These are phyloP conservation scores for Cydia fagiglandana DNA, from an alignment of 1,140 invertebrate species.

Conservation along the genomic window DNA sequence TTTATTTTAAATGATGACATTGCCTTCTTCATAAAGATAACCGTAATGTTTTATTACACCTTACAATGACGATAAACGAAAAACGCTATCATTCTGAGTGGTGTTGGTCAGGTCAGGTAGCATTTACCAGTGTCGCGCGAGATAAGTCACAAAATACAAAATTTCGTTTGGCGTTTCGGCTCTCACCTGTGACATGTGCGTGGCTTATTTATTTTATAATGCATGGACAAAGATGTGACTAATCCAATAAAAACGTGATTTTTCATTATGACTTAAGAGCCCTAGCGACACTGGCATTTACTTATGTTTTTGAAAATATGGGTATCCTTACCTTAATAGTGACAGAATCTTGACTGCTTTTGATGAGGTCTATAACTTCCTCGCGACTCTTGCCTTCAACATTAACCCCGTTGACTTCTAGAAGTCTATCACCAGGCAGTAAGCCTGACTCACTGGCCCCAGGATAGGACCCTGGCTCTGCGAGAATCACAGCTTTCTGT, in stretches of 20 bases:
- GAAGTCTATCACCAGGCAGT: conserved; percentile 93
- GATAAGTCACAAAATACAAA: no score
- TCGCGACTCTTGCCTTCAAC: conserved; percentile 93
- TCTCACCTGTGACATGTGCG: no score
- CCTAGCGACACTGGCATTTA: no score
- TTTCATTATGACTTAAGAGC: no score
- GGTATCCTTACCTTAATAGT: conserved; percentile 87
- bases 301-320: neutral
- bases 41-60: neutral
- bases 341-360: conserved; percentile 89
- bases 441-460: conserved; percentile 90
- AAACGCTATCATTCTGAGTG: no score
- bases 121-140: no score
- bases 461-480: conserved; percentile 92
- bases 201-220: no score
- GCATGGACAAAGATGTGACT: neutral
- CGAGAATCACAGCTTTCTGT: conserved; percentile 92
- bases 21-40: neutral
- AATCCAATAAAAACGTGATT: no score
- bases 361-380: conserved; percentile 96
- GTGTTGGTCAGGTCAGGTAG: no score
- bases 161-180: no score
- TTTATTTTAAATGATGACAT: conserved; percentile 3
- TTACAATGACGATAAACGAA: neutral
- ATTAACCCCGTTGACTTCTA: conserved; percentile 93